Conservation (phyloP, 2,888 invertebrate genomes). For the Ormyrus nitidulus region DNA sequence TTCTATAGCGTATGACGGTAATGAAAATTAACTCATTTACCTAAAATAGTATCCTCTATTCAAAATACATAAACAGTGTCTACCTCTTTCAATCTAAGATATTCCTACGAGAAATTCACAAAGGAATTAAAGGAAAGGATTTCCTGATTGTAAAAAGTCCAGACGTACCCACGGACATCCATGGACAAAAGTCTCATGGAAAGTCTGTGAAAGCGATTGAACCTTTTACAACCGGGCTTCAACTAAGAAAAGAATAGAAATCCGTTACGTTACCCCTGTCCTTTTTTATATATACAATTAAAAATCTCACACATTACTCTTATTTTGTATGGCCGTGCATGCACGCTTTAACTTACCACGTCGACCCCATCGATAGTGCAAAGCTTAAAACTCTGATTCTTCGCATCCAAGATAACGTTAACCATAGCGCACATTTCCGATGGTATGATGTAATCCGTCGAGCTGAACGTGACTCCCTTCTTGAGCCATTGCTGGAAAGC, state of each 20-base stretch:
- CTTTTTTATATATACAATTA: slow-evolving; percentile 28
- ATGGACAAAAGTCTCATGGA: neutral
- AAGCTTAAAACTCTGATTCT: slow-evolving; percentile 96
- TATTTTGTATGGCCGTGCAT: neutral
- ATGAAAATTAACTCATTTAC: slow-evolving; percentile 40
- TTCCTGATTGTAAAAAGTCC: slow-evolving; percentile 42
- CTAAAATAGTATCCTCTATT: slow-evolving; percentile 41
- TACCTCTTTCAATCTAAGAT: slow-evolving; percentile 37
- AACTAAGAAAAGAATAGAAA: slow-evolving; percentile 52
- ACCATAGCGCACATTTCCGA: slow-evolving; percentile 99
- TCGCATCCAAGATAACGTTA: slow-evolving; percentile 98
- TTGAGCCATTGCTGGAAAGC: slow-evolving; percentile 93
- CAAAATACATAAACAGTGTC: slow-evolving; percentile 36
- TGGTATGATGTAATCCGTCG: slow-evolving; percentile 98
- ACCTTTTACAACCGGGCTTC: slow-evolving; percentile 50
- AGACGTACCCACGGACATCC: slow-evolving; percentile 27
- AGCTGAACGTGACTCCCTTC: slow-evolving; percentile 87
- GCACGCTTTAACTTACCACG: slow-evolving; percentile 82
- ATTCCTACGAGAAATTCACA: slow-evolving; percentile 34
- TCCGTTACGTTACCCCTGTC: slow-evolving; percentile 56
- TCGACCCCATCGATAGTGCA: slow-evolving; percentile 97
- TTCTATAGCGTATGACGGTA: slow-evolving; percentile 14
- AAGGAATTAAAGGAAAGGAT: slow-evolving; percentile 10
- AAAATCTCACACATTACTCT: slow-evolving; percentile 13
- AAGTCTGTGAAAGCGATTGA: slow-evolving; percentile 35